Evolutionary conservation across 2,888 invertebrate genomes (phyloP).

Genomic region (Ferdinandea cuprea): DNA sequence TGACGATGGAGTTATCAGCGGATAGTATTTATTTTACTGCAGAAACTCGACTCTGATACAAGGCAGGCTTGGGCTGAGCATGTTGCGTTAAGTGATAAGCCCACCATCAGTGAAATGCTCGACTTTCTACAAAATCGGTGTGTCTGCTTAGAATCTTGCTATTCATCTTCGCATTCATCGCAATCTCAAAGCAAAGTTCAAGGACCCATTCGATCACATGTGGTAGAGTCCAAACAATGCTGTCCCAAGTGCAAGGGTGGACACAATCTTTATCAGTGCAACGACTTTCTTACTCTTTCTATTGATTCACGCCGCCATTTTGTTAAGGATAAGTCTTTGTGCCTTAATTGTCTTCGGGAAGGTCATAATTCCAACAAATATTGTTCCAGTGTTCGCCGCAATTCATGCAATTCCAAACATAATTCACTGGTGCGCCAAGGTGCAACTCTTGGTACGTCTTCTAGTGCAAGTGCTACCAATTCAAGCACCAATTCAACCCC

Average conservation of each 20-base stretch:
- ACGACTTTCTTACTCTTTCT: constrained; percentile 16
- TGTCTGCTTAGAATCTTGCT: constrained; percentile 41
- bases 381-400: constrained; percentile 2
- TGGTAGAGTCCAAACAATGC: constrained; percentile 4
- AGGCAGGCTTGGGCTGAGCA: constrained; percentile 32
- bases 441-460: background rate
- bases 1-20: too few species aligned
- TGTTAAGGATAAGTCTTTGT: constrained; percentile 7
- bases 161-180: too few species aligned
- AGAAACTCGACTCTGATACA: too few species aligned
- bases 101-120: constrained; percentile 17
- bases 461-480: background rate
- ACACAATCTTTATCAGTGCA: constrained; percentile 15
- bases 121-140: too few species aligned
- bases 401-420: constrained; percentile 7
- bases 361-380: constrained; percentile 13
- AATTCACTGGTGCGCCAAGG: constrained; percentile 15
- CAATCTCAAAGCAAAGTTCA: too few species aligned
- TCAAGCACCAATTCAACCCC: background rate
- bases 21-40: too few species aligned
- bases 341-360: constrained; percentile 26
- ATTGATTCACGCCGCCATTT: constrained; percentile 26
- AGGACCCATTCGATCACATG: constrained; percentile 46
- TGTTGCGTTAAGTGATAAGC: constrained; percentile 8
- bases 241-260: constrained; percentile 36